Evolutionary conservation across 2,797 vertebrate genomes (phyloP).

Genomic region (Rousettus madagascariensis): DNA sequence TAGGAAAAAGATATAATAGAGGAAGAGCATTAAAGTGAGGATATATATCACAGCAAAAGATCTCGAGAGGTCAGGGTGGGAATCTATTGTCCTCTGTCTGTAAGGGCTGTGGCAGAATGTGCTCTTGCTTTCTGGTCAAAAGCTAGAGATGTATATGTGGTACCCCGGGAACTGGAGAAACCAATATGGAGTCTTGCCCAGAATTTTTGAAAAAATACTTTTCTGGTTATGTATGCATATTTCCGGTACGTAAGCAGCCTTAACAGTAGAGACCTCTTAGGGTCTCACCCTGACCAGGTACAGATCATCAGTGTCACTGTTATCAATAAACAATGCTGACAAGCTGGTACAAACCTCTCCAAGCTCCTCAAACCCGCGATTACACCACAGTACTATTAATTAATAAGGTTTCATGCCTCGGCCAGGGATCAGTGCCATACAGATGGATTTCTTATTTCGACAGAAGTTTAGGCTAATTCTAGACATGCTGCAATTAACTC

Average conservation of each 20-base stretch:
- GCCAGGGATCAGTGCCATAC: neutral
- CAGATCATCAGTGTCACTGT: neutral
- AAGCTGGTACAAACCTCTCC: neutral
- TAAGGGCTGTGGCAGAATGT: neutral
- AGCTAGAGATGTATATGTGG: neutral
- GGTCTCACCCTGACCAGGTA: neutral
- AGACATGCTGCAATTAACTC: neutral
- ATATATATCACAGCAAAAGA: neutral
- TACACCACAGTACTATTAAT: neutral
- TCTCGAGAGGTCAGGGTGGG: neutral
- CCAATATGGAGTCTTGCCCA: neutral
- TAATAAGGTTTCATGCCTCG: neutral
- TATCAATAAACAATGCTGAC: neutral
- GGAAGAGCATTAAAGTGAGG: neutral
- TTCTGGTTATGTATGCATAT: neutral
- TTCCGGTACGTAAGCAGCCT: neutral
- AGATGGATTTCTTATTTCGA: slow-evolving; percentile 23
- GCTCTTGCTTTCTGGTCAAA: neutral
- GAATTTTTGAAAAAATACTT: neutral
- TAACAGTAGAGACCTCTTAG: neutral
- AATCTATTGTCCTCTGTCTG: neutral
- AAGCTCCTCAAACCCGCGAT: neutral
- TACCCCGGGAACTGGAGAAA: neutral
- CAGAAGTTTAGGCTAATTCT: neutral
- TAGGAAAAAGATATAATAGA: neutral